Evolutionary conservation across 2,888 invertebrate genomes (phyloP).

Genomic region (Scrobipalpa atriplicella): DNA sequence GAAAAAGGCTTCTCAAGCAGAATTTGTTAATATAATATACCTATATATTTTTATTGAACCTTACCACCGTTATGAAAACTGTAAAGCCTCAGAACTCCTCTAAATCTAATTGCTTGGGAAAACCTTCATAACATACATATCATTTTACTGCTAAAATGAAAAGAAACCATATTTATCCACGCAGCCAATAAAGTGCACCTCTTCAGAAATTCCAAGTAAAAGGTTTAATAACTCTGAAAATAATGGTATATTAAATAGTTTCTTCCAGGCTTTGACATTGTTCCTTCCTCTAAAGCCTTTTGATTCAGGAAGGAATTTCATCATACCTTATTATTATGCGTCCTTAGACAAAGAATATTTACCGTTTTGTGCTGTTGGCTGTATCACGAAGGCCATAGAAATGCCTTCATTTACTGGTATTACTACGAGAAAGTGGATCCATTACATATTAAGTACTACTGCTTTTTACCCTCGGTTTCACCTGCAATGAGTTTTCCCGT

Average conservation of each 20-base stretch:
- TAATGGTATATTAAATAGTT: slow-evolving; percentile 40
- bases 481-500: no score
- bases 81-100: no score
- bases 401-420: background rate
- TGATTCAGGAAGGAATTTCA: slow-evolving; percentile 7
- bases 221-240: slow-evolving; percentile 42
- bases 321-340: background rate
- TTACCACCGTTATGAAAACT: no score
- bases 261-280: slow-evolving; percentile 7
- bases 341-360: background rate
- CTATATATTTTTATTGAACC: no score
- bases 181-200: background rate
- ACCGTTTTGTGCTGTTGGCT: no score
- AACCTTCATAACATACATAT: background rate
- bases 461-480: no score
- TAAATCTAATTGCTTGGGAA: background rate
- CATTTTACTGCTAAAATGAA: background rate
- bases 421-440: no score
- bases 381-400: no score
- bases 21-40: no score
- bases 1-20: no score
- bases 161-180: slow-evolving; percentile 7
- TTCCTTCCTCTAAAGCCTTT: slow-evolving; percentile 8
- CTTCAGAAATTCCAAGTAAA: background rate
- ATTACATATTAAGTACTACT: no score